Conservation (phyloP, 2,888 invertebrate genomes). For the Plebejus argus region DNA sequence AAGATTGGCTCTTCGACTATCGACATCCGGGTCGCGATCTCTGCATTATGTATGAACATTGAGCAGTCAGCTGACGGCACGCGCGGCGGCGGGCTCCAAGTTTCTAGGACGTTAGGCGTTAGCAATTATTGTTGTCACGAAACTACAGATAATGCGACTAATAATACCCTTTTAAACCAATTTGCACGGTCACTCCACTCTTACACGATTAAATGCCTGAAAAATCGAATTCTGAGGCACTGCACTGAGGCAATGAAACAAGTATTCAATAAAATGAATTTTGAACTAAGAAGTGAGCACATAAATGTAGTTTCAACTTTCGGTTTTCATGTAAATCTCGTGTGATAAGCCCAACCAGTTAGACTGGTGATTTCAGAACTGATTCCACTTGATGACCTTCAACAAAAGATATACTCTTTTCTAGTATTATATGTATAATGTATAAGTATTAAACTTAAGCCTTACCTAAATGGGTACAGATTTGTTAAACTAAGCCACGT, state of each 20-base stretch:
- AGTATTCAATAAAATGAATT: no score
- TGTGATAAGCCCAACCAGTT: constrained; percentile 6
- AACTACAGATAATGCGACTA: neutral
- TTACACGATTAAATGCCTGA: no score
- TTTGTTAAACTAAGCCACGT: neutral
- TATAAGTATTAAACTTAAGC: neutral
- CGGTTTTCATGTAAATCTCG: neutral
- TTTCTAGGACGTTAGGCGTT: neutral
- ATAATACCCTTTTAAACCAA: neutral
- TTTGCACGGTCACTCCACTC: neutral
- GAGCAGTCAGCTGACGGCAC: constrained; percentile 33
- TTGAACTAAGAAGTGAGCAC: neutral
- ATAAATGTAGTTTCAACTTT: neutral
- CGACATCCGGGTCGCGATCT: constrained; percentile 38
- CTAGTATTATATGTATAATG: no score
- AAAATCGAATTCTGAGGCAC: no score
- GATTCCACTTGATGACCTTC: constrained; percentile 2
- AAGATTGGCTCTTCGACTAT: constrained; percentile 29
- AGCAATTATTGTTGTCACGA: constrained; percentile 5
- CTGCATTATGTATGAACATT: constrained; percentile 33
- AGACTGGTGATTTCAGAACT: neutral
- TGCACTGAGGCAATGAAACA: no score
- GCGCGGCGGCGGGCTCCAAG: neutral
- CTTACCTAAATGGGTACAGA: neutral
- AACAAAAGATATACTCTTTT: no score